Evolutionary conservation across 2,888 invertebrate genomes (phyloP), one percentile per base, ranked within the genome.

Genomic region (Escarpia spicata): DNA sequence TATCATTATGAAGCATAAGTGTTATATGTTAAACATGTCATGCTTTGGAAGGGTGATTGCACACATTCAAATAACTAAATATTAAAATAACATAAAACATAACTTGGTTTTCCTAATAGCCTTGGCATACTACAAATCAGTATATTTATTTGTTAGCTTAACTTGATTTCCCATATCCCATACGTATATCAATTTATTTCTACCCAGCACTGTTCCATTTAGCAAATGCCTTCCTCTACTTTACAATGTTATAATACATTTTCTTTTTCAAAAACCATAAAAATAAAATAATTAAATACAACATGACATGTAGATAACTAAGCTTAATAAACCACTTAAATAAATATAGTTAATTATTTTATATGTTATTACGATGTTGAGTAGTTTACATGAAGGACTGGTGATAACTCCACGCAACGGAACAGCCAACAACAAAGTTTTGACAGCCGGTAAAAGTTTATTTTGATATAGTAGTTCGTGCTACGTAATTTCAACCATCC

Each of bases 371-470:
- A 75, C 15, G 6, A 26, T 26, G 19, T 4, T 75, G 19, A 75
- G 75, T 26, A 75, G 19, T 75, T 26, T 75, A 75, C n/a, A 75
- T 75, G 19, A 26, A 75, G 6, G 26, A 26, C 0, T n/a, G 75
- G 75, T n/a, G 75, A 75, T 75, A 26, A n/a, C 75, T 75, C 75
- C 75, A 75, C 6, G 75, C 19, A 19, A 75, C 75, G 75, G 26
- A 75, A 75, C 75, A 75, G 75, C 75, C 75, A 75, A 75, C 75
- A 75, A 75, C 75, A 75, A 75, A 75, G 75, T 75, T 75, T 75
- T 75, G 75, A 75, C 75, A 75, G 75, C 75, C 75, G 75, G 75
- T 75, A 26, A 75, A 75, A 75, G 75, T 75, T 75, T 75, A 75
- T 75, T 75, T 75, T 75, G 75, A 75, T 26, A 75, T n/a, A 75